phyloP scores from a whole-genome alignment of 2,888 invertebrate genomes.

The Leptopilina myrica region DNA sequence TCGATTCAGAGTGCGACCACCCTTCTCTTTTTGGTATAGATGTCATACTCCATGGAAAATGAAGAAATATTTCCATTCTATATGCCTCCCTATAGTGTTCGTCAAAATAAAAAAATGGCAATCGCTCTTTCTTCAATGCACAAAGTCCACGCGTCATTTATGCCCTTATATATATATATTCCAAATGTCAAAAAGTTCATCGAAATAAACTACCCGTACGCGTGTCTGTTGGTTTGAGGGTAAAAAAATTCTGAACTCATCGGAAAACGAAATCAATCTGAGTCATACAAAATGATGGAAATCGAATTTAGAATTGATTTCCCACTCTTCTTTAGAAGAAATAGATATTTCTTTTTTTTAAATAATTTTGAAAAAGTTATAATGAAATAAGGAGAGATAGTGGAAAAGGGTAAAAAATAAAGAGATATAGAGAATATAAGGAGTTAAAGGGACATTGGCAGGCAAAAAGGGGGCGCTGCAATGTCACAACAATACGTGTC shows the following conservation, averaged over 20 bases:
- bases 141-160: slow-evolving; percentile 17
- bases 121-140: slow-evolving; percentile 43
- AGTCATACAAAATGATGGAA: too few relatives aligned
- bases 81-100: slow-evolving; percentile 34
- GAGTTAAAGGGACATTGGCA: slow-evolving; percentile 51
- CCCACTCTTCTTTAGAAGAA: too few relatives aligned
- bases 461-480: slow-evolving; percentile 59
- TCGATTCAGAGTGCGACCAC: neutral
- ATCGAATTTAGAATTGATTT: too few relatives aligned
- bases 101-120: slow-evolving; percentile 34
- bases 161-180: slow-evolving; percentile 5
- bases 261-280: neutral
- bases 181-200: slow-evolving; percentile 10
- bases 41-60: slow-evolving; percentile 51
- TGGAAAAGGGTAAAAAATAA: neutral
- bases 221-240: neutral
- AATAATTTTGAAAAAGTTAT: too few relatives aligned
- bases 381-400: neutral
- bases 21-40: neutral
- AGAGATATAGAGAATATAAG: neutral
- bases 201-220: slow-evolving; percentile 4
- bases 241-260: neutral
- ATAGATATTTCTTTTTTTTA: too few relatives aligned
- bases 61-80: slow-evolving; percentile 60
- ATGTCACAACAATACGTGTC: slow-evolving; percentile 72